These are phyloP conservation scores for Invenusta paracnida DNA, from an alignment of 2,888 invertebrate genomes.

Conservation along the genomic window DNA sequence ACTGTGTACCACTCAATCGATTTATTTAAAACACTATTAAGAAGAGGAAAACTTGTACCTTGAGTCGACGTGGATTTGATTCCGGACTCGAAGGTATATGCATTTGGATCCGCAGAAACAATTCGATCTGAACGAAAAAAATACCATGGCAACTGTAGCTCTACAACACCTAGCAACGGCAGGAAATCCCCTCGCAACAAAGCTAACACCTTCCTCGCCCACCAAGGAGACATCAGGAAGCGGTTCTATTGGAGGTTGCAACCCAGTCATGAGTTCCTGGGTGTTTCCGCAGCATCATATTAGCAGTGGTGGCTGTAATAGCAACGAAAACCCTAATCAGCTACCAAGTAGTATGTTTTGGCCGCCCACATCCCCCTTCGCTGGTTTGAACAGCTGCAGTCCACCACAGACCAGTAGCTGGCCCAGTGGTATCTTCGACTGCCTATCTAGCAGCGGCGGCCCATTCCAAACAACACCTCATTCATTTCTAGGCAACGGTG, in stretches of 20 bases:
- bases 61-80: too few relatives aligned
- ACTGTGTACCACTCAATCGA: too few relatives aligned
- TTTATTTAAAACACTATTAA: too few relatives aligned
- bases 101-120: neutral
- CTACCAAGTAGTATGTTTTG: neutral
- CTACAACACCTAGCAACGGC: too few relatives aligned
- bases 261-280: neutral
- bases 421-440: neutral
- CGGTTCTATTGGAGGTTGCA: too few relatives aligned
- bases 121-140: too few relatives aligned
- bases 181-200: too few relatives aligned
- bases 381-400: neutral
- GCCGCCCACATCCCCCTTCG: neutral
- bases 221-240: too few relatives aligned
- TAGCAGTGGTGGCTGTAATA: too few relatives aligned
- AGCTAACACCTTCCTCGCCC: too few relatives aligned
- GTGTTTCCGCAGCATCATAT: neutral
- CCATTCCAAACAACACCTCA: neutral
- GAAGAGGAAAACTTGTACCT: too few relatives aligned
- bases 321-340: neutral
- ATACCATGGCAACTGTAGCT: too few relatives aligned
- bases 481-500: neutral
- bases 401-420: neutral
- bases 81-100: neutral
- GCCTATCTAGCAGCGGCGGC: neutral